Percentiles rank a stretch among this genome's conserved stretches.
Conservation (phyloP, 2,113 vertebrate genomes). For the Ia io region DNA sequence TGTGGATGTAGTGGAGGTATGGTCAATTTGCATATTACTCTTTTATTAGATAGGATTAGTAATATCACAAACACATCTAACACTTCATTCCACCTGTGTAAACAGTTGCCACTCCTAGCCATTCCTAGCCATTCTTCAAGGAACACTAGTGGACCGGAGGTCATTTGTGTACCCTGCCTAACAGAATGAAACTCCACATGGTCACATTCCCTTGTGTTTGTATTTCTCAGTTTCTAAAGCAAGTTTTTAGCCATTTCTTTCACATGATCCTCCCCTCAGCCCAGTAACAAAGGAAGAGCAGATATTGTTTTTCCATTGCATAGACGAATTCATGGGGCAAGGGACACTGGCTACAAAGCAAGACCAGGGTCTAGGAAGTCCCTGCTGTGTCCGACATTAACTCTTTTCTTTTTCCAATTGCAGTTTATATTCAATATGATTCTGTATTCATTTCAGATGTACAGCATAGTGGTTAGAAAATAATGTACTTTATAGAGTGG, state of each 20-base stretch:
- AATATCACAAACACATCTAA: background rate
- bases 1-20: too few relatives aligned
- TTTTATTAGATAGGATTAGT: too few relatives aligned
- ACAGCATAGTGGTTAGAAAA: background rate
- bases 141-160: background rate
- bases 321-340: background rate
- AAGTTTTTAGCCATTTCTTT: background rate
- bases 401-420: background rate
- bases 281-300: background rate
- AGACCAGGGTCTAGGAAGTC: background rate
- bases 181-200: background rate
- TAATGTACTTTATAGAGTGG: background rate
- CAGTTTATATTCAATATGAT: background rate
- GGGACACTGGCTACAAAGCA: background rate
- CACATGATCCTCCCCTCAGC: background rate
- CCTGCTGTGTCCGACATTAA: background rate
- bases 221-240: background rate
- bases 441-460: background rate
- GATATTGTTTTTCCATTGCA: background rate
- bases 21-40: too few relatives aligned
- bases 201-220: background rate
- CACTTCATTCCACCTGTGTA: background rate
- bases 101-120: background rate
- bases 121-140: background rate
- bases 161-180: background rate